Evolutionary conservation across 2,797 vertebrate genomes (phyloP).

Genomic region (Lepidocolaptes lacrymiger): DNA sequence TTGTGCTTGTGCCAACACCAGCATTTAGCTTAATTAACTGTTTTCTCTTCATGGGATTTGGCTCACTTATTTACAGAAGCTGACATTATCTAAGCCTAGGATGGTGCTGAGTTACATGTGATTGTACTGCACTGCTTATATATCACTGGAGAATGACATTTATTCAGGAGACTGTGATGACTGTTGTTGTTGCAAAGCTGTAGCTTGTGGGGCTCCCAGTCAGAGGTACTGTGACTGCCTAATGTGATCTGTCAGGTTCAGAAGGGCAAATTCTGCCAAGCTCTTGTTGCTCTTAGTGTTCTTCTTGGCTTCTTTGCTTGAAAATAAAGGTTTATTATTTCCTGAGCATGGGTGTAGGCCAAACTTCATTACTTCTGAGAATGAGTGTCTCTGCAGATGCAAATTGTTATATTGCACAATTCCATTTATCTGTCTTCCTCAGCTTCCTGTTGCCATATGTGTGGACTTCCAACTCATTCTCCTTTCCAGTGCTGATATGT

Average conservation of each 20-base stretch:
- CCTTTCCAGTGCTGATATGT: neutral
- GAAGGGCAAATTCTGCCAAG: neutral
- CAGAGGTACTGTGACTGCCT: neutral
- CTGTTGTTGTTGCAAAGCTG: neutral
- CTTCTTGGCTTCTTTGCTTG: neutral
- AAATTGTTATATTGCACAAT: neutral
- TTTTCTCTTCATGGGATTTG: neutral
- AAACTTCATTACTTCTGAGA: neutral
- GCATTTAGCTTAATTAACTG: neutral
- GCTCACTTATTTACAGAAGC: neutral
- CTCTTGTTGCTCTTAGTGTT: neutral
- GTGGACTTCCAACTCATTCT: neutral
- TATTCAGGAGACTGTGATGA: neutral
- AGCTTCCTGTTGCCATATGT: neutral
- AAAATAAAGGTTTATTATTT: constrained; percentile 11
- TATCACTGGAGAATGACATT: neutral
- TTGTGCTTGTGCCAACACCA: neutral
- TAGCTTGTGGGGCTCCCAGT: fast-evolving
- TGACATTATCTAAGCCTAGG: neutral
- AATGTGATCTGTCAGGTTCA: neutral
- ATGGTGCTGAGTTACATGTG: neutral
- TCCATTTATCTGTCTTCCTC: neutral
- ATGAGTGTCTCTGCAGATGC: neutral
- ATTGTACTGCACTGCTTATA: neutral
- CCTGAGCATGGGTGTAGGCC: neutral